Percentiles rank a stretch among this genome's conserved stretches.
Conservation (phyloP, 2,113 vertebrate species). For the Orycteropus afer region DNA sequence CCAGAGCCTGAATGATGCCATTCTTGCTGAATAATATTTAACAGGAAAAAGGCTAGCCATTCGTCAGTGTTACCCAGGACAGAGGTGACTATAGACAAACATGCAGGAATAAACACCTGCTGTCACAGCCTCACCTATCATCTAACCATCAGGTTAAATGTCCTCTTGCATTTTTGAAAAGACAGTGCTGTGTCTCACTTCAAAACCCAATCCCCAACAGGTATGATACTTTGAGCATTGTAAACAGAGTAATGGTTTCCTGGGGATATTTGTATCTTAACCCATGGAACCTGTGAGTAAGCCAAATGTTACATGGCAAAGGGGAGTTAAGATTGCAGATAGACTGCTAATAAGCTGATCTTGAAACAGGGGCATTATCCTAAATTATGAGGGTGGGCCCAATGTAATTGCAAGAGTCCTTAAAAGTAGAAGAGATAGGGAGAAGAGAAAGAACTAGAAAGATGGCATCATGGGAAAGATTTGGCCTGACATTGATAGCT, state of each 20-base stretch:
- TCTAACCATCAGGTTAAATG: background rate
- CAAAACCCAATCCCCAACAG: background rate
- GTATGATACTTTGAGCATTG: background rate
- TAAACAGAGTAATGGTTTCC: background rate
- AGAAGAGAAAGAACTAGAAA: too few species aligned
- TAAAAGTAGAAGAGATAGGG: too few species aligned
- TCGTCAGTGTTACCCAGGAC: background rate
- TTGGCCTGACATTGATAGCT: too few species aligned
- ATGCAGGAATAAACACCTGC: background rate
- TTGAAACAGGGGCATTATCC: background rate
- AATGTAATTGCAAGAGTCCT: too few species aligned
- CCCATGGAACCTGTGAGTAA: background rate
- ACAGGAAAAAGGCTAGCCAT: background rate
- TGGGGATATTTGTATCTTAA: background rate
- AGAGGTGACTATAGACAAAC: background rate
- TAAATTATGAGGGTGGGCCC: background rate
- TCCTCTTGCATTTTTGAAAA: background rate
- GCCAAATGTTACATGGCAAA: background rate
- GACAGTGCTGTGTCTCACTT: background rate
- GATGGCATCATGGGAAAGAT: too few species aligned
- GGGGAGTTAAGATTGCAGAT: background rate
- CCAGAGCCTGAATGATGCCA: background rate
- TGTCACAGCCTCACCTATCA: background rate
- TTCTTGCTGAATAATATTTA: slow-evolving; percentile 20
- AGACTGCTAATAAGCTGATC: background rate